Evolutionary conservation across 1,140 invertebrate species (phyloP).

Genomic region (Platyscapa corneri): DNA sequence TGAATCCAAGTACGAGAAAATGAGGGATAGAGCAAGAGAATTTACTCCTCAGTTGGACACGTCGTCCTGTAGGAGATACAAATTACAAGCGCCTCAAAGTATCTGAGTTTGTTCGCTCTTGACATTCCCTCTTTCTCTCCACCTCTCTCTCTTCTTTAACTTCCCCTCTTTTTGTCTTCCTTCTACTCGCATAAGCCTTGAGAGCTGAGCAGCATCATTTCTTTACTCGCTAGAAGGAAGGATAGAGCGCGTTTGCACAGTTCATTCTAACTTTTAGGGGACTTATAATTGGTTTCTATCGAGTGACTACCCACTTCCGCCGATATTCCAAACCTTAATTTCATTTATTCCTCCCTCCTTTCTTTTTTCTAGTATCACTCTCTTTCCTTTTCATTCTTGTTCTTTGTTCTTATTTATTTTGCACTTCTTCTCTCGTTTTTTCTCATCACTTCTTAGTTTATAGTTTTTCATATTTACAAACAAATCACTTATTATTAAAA

Average conservation of each 20-base stretch:
- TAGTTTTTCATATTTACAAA: no score
- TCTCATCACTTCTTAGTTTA: no score
- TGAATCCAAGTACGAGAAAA: no score
- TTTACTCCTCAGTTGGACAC: no score
- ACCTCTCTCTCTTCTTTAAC: neutral
- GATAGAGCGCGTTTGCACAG: no score
- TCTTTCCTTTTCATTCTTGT: no score
- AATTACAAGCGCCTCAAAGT: conserved; percentile 36
- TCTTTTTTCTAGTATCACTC: no score
- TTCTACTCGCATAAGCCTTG: neutral
- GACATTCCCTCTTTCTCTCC: neutral
- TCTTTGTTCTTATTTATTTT: no score
- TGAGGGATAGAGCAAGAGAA: no score
- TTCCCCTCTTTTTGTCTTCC: no score
- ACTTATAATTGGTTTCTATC: conserved; percentile 68
- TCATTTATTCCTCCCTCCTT: neutral
- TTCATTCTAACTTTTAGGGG: conserved; percentile 61
- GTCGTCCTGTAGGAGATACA: conserved; percentile 10
- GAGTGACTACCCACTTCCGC: conserved; percentile 2
- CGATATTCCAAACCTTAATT: conserved; percentile 21
- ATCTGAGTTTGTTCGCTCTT: conserved; percentile 48
- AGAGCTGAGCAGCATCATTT: neutral
- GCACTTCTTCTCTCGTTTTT: no score
- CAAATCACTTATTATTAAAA: no score
- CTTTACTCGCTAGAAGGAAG: neutral